Evolutionary conservation across 2,797 vertebrate genomes (phyloP).

Genomic region (Myotis vivesi): DNA sequence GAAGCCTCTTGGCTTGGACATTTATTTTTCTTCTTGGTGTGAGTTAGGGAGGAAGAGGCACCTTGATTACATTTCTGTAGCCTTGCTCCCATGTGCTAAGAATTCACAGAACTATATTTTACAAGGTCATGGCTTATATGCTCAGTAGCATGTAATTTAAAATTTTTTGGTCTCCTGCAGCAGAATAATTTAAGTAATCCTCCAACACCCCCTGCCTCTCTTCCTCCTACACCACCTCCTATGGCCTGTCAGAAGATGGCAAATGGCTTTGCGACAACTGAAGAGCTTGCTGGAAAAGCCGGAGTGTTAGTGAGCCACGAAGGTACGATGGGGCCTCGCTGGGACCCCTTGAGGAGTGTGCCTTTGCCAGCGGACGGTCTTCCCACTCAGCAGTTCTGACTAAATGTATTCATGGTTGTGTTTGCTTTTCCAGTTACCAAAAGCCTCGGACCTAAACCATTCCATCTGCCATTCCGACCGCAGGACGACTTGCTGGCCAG

Average conservation of each 20-base stretch:
- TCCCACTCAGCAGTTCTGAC: fast-evolving
- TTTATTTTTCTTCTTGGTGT: not conserved
- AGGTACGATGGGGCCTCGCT: slow-evolving; percentile 77
- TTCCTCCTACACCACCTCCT: slow-evolving; percentile 97
- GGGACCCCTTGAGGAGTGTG: fast-evolving
- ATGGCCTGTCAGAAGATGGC: slow-evolving; percentile 98
- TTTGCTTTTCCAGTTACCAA: slow-evolving; percentile 90
- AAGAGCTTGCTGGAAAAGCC: slow-evolving; percentile 95
- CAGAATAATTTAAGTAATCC: slow-evolving; percentile 99
- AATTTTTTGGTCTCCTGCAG: slow-evolving; percentile 84
- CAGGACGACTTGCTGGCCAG: slow-evolving; percentile 95
- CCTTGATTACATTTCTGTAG: slow-evolving; percentile 2
- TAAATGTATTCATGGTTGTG: not conserved
- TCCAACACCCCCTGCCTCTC: slow-evolving; percentile 97
- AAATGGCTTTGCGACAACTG: slow-evolving; percentile 97
- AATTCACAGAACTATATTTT: slow-evolving; percentile 42
- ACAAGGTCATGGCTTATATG: slow-evolving; percentile 25
- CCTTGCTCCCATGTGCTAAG: not conserved
- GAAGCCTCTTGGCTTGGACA: not conserved
- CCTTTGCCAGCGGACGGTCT: not conserved
- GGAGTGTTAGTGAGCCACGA: slow-evolving; percentile 89
- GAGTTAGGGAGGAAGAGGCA: not conserved
- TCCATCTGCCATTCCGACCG: slow-evolving; percentile 94
- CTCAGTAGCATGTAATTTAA: slow-evolving; percentile 70
- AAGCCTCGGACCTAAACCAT: slow-evolving; percentile 92